These are phyloP conservation scores for Listrodromus nycthemerus DNA, from an alignment of 2,888 invertebrate genomes.

Conservation along the genomic window DNA sequence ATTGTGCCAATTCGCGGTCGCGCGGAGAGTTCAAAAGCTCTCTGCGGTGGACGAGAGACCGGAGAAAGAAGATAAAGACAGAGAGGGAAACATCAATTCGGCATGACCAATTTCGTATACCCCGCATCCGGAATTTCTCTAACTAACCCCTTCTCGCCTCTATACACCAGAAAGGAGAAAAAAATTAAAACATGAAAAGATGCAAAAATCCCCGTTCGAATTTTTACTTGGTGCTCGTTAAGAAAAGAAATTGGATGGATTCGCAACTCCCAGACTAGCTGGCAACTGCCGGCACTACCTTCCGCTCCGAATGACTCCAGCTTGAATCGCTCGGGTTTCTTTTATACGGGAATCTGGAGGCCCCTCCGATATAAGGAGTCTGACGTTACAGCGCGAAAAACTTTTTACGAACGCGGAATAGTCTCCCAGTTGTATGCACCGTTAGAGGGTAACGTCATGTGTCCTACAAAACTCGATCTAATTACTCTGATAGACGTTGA, in stretches of 20 bases:
- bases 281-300: conserved; percentile 3
- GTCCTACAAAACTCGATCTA: conserved; percentile 63
- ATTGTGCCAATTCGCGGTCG: conserved; percentile 62
- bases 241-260: conserved; percentile 16
- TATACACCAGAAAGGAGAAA: conserved; percentile 13
- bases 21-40: conserved; percentile 47
- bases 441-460: conserved; percentile 23
- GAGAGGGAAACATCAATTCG: conserved; percentile 29
- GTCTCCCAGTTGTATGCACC: conserved; percentile 24
- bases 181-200: neutral
- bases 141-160: conserved; percentile 22
- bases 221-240: conserved; percentile 45
- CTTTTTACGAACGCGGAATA: conserved; percentile 20
- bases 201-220: conserved; percentile 48
- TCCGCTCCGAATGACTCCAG: conserved; percentile 29
- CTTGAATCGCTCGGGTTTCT: conserved; percentile 31
- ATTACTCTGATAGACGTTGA: conserved; percentile 55
- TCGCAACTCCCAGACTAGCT: conserved; percentile 1
- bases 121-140: conserved; percentile 9
- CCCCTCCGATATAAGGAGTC: neutral
- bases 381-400: neutral
- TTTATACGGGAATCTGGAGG: conserved; percentile 38
- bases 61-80: conserved; percentile 5
- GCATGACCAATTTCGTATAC: conserved; percentile 55
- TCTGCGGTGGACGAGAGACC: conserved; percentile 31